phyloP scores from a whole-genome alignment of 1,140 invertebrate genomes.

The Platyscapa corneri region DNA sequence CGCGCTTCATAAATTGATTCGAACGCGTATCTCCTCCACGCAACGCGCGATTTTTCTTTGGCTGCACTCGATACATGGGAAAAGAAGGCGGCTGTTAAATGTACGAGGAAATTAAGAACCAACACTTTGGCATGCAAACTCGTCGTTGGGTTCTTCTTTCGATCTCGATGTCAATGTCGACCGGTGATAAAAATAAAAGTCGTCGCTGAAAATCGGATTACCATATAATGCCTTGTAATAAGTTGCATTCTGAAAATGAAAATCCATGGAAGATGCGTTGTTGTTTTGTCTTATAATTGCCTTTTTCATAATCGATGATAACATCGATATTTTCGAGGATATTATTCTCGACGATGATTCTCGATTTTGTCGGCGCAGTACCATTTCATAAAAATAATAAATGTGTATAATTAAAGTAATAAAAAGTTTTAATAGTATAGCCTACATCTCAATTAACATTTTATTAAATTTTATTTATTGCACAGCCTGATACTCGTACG shows the following conservation, averaged over 20 bases:
- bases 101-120: neutral
- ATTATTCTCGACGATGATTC: neutral
- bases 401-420: neutral
- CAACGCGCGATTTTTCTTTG: neutral
- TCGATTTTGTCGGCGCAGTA: neutral
- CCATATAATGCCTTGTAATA: neutral
- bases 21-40: no score
- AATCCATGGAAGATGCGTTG: neutral
- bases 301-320: conserved; percentile 3
- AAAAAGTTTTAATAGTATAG: neutral
- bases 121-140: neutral
- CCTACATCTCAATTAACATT: neutral
- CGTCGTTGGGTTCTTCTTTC: neutral
- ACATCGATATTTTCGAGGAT: neutral
- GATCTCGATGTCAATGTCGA: neutral
- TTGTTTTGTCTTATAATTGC: conserved; percentile 5
- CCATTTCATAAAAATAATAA: neutral
- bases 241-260: neutral
- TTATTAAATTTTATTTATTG: conserved; percentile 18
- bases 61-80: neutral
- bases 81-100: neutral
- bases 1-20: conserved; percentile 5
- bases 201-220: neutral
- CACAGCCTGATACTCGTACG: neutral
- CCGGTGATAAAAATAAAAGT: neutral